These are phyloP conservation scores for Bettongia penicillata DNA, from an alignment of 2,113 vertebrate genomes.

Conservation along the genomic window DNA sequence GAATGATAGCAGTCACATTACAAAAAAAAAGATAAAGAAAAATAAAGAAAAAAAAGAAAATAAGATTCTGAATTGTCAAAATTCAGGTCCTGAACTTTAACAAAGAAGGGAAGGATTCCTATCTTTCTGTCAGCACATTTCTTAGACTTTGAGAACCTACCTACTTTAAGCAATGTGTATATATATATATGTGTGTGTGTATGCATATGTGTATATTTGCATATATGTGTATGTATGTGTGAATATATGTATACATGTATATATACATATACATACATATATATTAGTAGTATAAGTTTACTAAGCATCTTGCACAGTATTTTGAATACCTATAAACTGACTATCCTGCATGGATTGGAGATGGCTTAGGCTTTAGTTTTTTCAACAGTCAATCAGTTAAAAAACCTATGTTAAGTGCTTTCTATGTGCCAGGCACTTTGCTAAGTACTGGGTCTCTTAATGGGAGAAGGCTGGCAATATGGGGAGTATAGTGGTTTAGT, in stretches of 20 bases:
- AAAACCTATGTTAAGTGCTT: neutral
- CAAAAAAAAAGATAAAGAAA: neutral
- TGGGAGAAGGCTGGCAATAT: neutral
- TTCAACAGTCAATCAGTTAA: neutral
- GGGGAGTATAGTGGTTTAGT: neutral
- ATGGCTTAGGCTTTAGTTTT: neutral
- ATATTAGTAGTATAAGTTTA: neutral
- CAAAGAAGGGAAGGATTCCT: neutral
- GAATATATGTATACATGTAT: no score
- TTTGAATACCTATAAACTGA: neutral
- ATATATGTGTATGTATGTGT: no score
- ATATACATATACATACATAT: no score
- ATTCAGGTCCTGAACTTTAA: neutral
- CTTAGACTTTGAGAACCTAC: neutral
- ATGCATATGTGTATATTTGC: no score
- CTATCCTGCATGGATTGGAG: neutral
- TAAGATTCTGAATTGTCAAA: neutral
- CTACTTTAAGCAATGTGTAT: neutral
- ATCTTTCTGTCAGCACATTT: neutral
- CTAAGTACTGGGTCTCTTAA: neutral
- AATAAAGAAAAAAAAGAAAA: neutral
- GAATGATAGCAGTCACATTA: neutral
- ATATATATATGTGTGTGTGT: no score
- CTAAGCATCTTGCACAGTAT: neutral
- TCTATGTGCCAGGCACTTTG: neutral